Evolutionary conservation across 2,113 vertebrate species (phyloP).

Genomic region (Larimichthys polyactis): DNA sequence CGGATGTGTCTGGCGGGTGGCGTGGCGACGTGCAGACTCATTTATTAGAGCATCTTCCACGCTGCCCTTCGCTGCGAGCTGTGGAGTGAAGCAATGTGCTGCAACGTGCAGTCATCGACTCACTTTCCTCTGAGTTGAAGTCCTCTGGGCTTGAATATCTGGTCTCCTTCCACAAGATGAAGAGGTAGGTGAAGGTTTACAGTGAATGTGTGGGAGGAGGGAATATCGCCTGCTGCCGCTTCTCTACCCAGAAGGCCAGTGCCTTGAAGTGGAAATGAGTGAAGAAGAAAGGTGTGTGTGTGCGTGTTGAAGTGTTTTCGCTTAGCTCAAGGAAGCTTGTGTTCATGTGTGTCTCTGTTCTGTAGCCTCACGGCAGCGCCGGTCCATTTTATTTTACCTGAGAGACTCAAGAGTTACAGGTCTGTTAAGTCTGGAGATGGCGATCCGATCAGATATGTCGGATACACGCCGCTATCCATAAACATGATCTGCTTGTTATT

Average conservation of each 20-base stretch:
- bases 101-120: slow-evolving; percentile 43
- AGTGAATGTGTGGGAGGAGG: slow-evolving; percentile 60
- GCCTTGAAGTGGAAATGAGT: slow-evolving; percentile 81
- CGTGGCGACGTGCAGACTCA: slow-evolving; percentile 8
- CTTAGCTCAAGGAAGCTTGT: neutral
- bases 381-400: slow-evolving; percentile 35
- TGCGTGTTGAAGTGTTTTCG: slow-evolving; percentile 15
- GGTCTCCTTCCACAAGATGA: slow-evolving; percentile 55
- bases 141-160: slow-evolving; percentile 54
- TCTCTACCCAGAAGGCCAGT: slow-evolving; percentile 60
- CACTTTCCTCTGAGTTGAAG: slow-evolving; percentile 38
- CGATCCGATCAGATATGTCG: slow-evolving; percentile 26
- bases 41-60: slow-evolving; percentile 35
- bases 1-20: slow-evolving; percentile 6
- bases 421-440: no score
- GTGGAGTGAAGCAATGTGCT: slow-evolving; percentile 59
- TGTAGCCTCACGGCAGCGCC: neutral
- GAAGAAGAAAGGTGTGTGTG: slow-evolving; percentile 29
- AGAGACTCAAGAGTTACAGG: neutral
- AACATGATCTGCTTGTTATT: slow-evolving; percentile 77
- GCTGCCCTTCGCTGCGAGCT: slow-evolving; percentile 11
- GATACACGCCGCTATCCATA: slow-evolving; percentile 54
- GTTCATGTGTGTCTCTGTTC: neutral
- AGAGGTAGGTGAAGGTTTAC: slow-evolving; percentile 50
- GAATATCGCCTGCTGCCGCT: slow-evolving; percentile 44